phyloP scores from a whole-genome alignment of 2,888 invertebrate genomes.

The Acrobasis consociella region DNA sequence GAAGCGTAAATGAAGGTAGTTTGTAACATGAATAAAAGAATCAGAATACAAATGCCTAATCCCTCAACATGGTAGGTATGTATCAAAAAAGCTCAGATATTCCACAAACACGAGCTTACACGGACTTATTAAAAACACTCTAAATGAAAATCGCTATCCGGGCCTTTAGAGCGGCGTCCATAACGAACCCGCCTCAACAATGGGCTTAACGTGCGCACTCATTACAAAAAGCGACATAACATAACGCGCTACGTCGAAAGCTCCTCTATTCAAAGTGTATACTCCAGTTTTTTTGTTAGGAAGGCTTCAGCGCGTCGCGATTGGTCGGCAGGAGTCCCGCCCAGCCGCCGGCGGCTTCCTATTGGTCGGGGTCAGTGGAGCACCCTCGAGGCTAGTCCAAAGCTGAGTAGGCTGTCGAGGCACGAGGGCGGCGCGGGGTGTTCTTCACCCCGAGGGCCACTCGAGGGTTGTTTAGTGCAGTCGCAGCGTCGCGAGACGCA shows the following conservation, averaged over 20 bases:
- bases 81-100: constrained; percentile 48
- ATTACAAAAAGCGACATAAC: constrained; percentile 83
- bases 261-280: constrained; percentile 81
- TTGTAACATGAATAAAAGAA: constrained; percentile 29
- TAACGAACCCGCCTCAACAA: constrained; percentile 80
- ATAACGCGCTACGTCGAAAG: constrained; percentile 80
- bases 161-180: constrained; percentile 78
- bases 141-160: constrained; percentile 81
- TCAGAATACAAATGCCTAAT: constrained; percentile 19
- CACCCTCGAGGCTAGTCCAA: constrained; percentile 74
- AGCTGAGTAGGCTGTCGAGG: constrained; percentile 81
- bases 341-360: constrained; percentile 52
- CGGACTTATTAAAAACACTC: constrained; percentile 79
- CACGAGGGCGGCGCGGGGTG: constrained; percentile 79
- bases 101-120: constrained; percentile 71
- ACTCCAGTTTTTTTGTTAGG: constrained; percentile 78
- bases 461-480: constrained; percentile 82
- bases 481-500: constrained; percentile 76
- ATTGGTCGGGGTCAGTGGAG: constrained; percentile 73
- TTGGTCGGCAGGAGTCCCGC: constrained; percentile 70
- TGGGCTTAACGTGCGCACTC: constrained; percentile 81
- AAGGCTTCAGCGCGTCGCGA: constrained; percentile 57
- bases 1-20: neutral
- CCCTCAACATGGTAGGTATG: constrained; percentile 22
- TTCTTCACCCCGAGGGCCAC: constrained; percentile 81